A percentile compares a stretch with the other conserved stretches of the same genome.
Conservation (phyloP, 2,888 invertebrate genomes). For the Sminthurinus aureus region DNA sequence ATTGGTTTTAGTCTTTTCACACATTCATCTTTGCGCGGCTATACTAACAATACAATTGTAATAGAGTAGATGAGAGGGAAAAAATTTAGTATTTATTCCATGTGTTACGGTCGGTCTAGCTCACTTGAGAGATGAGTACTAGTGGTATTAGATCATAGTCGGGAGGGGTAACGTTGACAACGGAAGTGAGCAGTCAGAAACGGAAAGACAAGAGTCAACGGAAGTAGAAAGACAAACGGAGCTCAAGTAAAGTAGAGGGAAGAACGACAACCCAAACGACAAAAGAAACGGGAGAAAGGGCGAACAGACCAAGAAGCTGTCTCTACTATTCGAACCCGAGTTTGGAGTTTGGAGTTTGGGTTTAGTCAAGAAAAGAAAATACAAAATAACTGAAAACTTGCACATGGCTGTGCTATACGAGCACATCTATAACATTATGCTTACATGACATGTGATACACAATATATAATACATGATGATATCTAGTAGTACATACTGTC, state of each 20-base stretch:
- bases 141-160: conserved; percentile 15
- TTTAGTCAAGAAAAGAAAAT: conserved; percentile 18
- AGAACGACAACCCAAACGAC: not conserved
- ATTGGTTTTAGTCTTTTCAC: no score
- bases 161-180: conserved; percentile 24
- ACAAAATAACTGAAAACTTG: not conserved
- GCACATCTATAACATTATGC: not conserved
- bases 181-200: conserved; percentile 53
- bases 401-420: no score
- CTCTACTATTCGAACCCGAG: not conserved
- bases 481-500: not conserved
- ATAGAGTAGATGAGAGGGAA: not conserved
- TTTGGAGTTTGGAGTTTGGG: not conserved
- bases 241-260: conserved; percentile 31
- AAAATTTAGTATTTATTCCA: not conserved
- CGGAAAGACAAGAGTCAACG: conserved; percentile 54
- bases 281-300: conserved; percentile 11
- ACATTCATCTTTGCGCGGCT: no score
- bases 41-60: no score
- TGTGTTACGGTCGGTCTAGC: not conserved
- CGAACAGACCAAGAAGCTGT: not conserved
- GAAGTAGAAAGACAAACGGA: conserved; percentile 55
- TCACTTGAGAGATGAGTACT: not conserved
- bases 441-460: not conserved
- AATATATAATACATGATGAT: not conserved